These are phyloP conservation scores for Apaloderma vittatum DNA, from an alignment of 2,113 vertebrate genomes.

Conservation along the genomic window DNA sequence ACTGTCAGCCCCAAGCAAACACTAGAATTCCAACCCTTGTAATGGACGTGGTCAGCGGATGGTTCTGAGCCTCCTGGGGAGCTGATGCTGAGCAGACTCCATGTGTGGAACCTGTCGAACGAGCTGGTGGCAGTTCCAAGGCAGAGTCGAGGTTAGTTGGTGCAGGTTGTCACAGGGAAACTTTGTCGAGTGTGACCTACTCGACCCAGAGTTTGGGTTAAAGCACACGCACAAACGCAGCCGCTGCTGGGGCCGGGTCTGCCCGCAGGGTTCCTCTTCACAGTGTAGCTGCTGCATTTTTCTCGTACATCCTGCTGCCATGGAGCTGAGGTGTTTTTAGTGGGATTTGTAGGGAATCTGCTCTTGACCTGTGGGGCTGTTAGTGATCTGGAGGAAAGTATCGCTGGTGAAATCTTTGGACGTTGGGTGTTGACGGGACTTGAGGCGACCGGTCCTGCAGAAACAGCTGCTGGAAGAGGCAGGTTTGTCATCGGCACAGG, in stretches of 20 bases:
- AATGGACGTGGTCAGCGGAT: accelerated
- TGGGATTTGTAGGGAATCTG: accelerated
- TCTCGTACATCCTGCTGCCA: background rate
- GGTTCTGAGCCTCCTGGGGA: background rate
- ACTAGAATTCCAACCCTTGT: background rate
- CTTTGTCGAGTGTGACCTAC: background rate
- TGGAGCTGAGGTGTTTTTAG: background rate
- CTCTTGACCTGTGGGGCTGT: background rate
- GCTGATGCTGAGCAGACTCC: background rate
- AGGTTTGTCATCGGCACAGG: accelerated
- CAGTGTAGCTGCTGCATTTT: accelerated
- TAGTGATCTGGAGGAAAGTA: background rate
- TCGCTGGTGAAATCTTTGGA: background rate
- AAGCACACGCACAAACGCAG: background rate
- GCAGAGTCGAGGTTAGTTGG: accelerated
- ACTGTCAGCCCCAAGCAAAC: background rate
- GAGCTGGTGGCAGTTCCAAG: background rate
- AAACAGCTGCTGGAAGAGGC: accelerated
- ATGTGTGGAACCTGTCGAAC: background rate
- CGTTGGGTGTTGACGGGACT: accelerated
- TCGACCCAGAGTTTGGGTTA: accelerated
- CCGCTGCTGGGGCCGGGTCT: background rate
- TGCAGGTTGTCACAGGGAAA: background rate
- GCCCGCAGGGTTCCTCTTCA: background rate
- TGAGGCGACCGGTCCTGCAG: background rate